Conservation (phyloP, 2,113 vertebrate genomes). For the Grus americana region DNA sequence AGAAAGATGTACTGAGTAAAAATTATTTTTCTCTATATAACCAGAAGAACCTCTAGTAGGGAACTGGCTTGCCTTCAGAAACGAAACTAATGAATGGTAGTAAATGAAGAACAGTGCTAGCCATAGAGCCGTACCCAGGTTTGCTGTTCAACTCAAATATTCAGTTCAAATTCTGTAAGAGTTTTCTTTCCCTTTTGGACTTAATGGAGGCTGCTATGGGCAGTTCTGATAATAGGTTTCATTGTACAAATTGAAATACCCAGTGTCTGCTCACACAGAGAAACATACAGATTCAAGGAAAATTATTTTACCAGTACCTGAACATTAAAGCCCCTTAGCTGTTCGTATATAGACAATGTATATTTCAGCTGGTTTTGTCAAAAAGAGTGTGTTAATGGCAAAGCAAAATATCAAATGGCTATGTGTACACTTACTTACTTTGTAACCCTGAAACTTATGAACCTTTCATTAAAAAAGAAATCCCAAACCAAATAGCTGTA, state of each 20-base stretch:
- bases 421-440: not conserved
- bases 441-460: not conserved
- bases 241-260: not conserved
- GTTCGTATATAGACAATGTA: not conserved
- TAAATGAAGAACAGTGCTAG: not conserved
- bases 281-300: not conserved
- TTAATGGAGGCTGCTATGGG: not conserved
- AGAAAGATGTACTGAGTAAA: not conserved
- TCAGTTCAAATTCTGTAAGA: not conserved
- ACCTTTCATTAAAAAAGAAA: not conserved
- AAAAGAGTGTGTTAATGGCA: not conserved
- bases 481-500: not conserved
- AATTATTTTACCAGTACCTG: not conserved
- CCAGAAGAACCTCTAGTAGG: not conserved
- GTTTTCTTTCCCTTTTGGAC: not conserved
- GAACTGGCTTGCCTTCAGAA: not conserved
- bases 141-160: not conserved
- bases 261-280: not conserved
- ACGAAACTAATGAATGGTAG: not conserved
- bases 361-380: not conserved
- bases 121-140: fast-evolving
- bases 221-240: not conserved
- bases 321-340: not conserved
- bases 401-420: not conserved
- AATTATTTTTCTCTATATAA: not conserved